These are phyloP conservation scores for Ips nitidus DNA, from an alignment of 1,140 invertebrate species.

Conservation along the genomic window DNA sequence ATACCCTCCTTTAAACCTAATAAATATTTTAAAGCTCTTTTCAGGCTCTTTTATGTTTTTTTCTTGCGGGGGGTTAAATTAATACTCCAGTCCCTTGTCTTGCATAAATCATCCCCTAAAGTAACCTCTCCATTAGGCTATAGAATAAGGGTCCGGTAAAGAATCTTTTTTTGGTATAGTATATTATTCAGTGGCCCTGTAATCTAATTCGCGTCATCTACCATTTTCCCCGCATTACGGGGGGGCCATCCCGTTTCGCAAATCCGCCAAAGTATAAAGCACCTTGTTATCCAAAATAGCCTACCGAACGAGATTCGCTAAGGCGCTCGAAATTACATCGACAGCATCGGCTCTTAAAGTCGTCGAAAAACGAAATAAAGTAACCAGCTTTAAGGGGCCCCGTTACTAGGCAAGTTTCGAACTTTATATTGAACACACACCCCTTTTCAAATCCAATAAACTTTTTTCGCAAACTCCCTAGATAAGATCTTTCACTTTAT, in stretches of 20 bases:
- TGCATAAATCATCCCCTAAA: too few species aligned
- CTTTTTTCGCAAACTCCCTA: constrained; percentile 8
- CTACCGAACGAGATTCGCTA: constrained; percentile 17
- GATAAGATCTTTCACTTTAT: constrained; percentile 22
- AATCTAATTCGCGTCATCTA: too few species aligned
- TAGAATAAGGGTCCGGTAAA: too few species aligned
- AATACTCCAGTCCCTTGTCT: too few species aligned
- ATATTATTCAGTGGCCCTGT: too few species aligned
- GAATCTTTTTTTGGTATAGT: too few species aligned
- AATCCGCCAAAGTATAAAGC: constrained; percentile 19
- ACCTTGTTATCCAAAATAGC: constrained; percentile 23
- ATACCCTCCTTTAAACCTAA: too few species aligned
- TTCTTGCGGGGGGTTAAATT: too few species aligned
- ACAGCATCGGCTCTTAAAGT: constrained; percentile 19
- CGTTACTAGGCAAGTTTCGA: constrained; percentile 22
- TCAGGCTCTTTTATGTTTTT: too few species aligned
- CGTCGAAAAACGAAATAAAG: constrained; percentile 17
- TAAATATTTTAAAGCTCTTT: too few species aligned
- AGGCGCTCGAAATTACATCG: constrained; percentile 20
- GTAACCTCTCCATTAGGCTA: too few species aligned
- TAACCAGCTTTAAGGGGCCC: constrained; percentile 9
- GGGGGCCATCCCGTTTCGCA: constrained; percentile 8
- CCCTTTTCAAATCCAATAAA: constrained; percentile 19
- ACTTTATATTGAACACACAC: constrained; percentile 13
- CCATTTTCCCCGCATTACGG: background rate